These are phyloP conservation scores for Vanessa atalanta DNA, from an alignment of 1,140 invertebrate species.

Conservation along the genomic window DNA sequence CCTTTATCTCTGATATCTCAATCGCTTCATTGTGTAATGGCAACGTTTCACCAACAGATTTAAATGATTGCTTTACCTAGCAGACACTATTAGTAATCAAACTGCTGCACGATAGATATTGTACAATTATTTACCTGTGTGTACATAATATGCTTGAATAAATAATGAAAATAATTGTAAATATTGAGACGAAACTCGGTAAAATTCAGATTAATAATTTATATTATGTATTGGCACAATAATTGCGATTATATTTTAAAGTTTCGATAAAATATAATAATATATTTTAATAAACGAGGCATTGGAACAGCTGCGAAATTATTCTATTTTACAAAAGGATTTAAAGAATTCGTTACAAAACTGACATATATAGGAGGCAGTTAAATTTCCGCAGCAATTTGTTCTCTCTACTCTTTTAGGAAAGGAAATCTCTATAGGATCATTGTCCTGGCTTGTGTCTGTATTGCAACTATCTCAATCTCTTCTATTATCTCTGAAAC, in stretches of 20 bases:
- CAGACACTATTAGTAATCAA: too few relatives aligned
- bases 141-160: too few relatives aligned
- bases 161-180: too few relatives aligned
- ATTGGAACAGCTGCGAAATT: slow-evolving; percentile 9
- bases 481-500: too few relatives aligned
- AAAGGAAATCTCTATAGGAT: too few relatives aligned
- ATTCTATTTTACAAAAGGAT: slow-evolving; percentile 25
- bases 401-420: too few relatives aligned
- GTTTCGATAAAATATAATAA: slow-evolving; percentile 24
- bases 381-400: neutral
- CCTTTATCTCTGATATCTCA: slow-evolving; percentile 48
- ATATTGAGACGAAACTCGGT: too few relatives aligned
- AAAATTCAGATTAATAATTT: neutral
- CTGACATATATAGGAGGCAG: neutral
- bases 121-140: too few relatives aligned
- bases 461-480: too few relatives aligned
- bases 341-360: neutral
- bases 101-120: too few relatives aligned
- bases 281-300: neutral
- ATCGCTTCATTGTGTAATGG: neutral
- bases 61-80: too few relatives aligned
- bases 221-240: neutral
- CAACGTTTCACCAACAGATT: neutral
- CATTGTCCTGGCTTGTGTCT: too few relatives aligned
- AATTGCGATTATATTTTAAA: slow-evolving; percentile 4